Evolutionary conservation across 2,888 invertebrate species (phyloP).

Genomic region (Deroplatys truncata): DNA sequence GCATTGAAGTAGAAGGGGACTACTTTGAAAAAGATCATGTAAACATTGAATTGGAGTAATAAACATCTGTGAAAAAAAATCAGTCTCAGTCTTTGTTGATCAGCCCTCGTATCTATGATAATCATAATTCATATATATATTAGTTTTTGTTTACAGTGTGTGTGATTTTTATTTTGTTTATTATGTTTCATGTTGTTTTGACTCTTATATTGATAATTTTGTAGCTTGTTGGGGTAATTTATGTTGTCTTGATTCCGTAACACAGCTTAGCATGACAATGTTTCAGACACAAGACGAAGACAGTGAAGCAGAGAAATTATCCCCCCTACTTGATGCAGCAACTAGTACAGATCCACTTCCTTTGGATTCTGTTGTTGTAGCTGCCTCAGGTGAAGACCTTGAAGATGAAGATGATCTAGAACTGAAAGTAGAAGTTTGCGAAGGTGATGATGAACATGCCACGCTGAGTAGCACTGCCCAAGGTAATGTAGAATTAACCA

Average conservation of each 20-base stretch:
- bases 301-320: slow-evolving; percentile 78
- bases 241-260: too few species aligned
- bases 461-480: slow-evolving; percentile 5
- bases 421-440: slow-evolving; percentile 19
- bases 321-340: slow-evolving; percentile 61
- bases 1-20: too few species aligned
- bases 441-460: slow-evolving; percentile 22
- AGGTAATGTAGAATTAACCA: neutral
- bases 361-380: slow-evolving; percentile 42
- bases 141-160: too few species aligned
- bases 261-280: neutral
- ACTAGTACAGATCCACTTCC: slow-evolving; percentile 40
- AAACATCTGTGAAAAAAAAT: too few species aligned
- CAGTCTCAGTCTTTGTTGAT: too few species aligned
- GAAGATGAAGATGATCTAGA: slow-evolving; percentile 33
- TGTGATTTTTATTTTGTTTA: neutral
- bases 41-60: too few species aligned
- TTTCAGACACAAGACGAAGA: slow-evolving; percentile 62
- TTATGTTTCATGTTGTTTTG: neutral
- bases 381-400: slow-evolving; percentile 43
- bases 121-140: too few species aligned
- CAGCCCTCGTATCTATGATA: too few species aligned
- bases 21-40: too few species aligned
- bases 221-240: neutral
- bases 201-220: neutral